Percentiles rank a stretch among this genome's conserved stretches.
These are phyloP conservation scores for Dorcus parallelipipedus DNA, from an alignment of 2,888 invertebrate species.

Conservation along the genomic window DNA sequence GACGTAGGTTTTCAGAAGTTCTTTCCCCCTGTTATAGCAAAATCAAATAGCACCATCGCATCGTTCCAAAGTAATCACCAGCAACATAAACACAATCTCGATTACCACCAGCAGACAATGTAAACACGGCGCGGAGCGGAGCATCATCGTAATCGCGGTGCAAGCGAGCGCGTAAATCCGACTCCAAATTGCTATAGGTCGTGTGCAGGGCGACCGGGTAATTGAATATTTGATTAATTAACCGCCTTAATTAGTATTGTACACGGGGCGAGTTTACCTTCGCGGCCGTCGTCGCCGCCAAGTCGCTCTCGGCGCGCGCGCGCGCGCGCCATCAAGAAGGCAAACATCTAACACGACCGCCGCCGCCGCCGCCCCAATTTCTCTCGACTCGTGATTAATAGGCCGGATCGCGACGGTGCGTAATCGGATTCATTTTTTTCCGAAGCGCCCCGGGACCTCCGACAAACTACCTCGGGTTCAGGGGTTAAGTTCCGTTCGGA, in stretches of 20 bases:
- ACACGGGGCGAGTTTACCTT: slow-evolving; percentile 4
- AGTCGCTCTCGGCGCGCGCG: neutral
- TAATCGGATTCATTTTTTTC: neutral
- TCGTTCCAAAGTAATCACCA: too few relatives aligned
- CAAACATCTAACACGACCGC: neutral
- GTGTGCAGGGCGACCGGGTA: neutral
- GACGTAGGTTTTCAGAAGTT: too few relatives aligned
- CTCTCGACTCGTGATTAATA: neutral
- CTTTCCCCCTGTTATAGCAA: too few relatives aligned
- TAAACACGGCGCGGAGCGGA: too few relatives aligned
- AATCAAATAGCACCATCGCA: too few relatives aligned
- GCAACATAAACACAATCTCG: too few relatives aligned
- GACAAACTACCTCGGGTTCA: slow-evolving; percentile 38
- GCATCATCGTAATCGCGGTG: too few relatives aligned
- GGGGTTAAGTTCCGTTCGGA: slow-evolving; percentile 26
- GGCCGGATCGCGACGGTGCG: neutral
- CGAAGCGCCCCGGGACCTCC: slow-evolving; percentile 25
- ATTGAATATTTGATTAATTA: slow-evolving; percentile 20
- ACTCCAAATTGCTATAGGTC: too few relatives aligned
- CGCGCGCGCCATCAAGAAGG: neutral
- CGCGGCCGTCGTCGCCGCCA: too few relatives aligned
- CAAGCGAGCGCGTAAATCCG: too few relatives aligned
- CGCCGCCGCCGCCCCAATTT: neutral
- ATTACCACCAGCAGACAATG: too few relatives aligned
- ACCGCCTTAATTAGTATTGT: slow-evolving; percentile 16